Evolutionary conservation across 2,888 invertebrate genomes (phyloP), one percentile per base, ranked within the genome.

Genomic region (Phalera bucephala): DNA sequence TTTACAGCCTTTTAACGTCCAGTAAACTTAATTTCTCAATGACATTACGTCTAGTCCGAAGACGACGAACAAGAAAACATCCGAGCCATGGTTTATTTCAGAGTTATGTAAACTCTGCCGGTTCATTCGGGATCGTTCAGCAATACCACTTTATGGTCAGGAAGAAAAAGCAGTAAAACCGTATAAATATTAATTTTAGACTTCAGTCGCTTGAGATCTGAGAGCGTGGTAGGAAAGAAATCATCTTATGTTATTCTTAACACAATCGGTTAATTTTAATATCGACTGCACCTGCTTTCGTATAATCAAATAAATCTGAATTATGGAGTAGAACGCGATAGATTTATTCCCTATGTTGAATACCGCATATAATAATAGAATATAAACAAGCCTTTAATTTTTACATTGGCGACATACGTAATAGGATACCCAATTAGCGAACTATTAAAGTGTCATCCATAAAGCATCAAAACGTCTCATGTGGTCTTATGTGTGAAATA

Each of bases 81-180:
- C 26, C 13, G 11, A 13, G 38, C 21, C 3, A 36, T 50, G 45
- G 50, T 57, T 49, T 52, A 61, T 56, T 61, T 64, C 55, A 49
- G 38, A 52, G 44, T 61, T 51, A 45, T 52, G 52, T 69, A 70
- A 69, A 64, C 62, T 46, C 38, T 37, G 51, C 41, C 52, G 40
- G 61, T 68, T 61, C 52, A 61, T 69, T 72, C 44, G 45, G 55
- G 56, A 61, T 56, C 56, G 45, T 58, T 61, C 61, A 45, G 51
- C 56, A 57, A 59, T 54, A 50, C 47, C 44, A 46, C 55, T 79
- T 81, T 76, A 81, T 63, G 64, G 55, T 64, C 72, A 68, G 73
- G 72, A 80, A 74, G 71, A 70, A 67, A 74, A 67, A 55, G 65
- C 61, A 54, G 72, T 81, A 72, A 81, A 80, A 72, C 54, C 56